Evolutionary conservation across 2,113 vertebrate species (phyloP).

Genomic region (Vulpes ferrilata): DNA sequence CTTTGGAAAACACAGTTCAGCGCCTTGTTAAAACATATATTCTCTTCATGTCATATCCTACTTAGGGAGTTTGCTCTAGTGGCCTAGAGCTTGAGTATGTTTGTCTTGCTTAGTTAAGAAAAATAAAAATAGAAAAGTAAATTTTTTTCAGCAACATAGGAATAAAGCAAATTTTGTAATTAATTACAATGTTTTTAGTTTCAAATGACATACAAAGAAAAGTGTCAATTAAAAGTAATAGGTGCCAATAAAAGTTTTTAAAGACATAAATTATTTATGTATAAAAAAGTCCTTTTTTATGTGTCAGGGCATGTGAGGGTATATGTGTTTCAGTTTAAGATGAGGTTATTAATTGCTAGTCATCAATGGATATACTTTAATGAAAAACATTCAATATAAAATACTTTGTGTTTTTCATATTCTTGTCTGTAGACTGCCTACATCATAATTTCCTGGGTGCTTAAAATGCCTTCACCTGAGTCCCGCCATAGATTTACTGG

Average conservation of each 20-base stretch:
- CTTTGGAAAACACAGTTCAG: constrained; percentile 64
- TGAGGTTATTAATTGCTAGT: constrained; percentile 45
- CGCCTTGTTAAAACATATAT: constrained; percentile 16
- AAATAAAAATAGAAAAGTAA: constrained; percentile 38
- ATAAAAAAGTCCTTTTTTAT: not conserved
- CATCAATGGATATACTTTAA: constrained; percentile 32
- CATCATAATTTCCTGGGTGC: not conserved
- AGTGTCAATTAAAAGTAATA: not conserved
- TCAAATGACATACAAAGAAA: constrained; percentile 19
- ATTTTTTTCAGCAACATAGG: not conserved
- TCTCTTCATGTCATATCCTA: constrained; percentile 42
- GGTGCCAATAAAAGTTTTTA: constrained; percentile 26
- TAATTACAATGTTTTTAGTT: not conserved
- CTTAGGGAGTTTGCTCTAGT: constrained; percentile 47
- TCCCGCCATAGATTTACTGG: not conserved
- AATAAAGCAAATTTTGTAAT: not conserved
- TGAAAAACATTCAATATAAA: constrained; percentile 23
- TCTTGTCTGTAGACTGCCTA: not conserved
- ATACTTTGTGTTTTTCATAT: not conserved
- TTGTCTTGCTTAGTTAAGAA: constrained; percentile 49
- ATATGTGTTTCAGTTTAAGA: constrained; percentile 5
- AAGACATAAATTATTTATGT: not conserved
- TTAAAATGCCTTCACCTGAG: not conserved
- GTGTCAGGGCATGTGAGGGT: not conserved
- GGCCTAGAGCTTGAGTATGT: constrained; percentile 14